Evolutionary conservation across 2,797 vertebrate genomes (phyloP), one percentile per base, ranked within the genome.

Genomic region (Gallinago stenura): DNA sequence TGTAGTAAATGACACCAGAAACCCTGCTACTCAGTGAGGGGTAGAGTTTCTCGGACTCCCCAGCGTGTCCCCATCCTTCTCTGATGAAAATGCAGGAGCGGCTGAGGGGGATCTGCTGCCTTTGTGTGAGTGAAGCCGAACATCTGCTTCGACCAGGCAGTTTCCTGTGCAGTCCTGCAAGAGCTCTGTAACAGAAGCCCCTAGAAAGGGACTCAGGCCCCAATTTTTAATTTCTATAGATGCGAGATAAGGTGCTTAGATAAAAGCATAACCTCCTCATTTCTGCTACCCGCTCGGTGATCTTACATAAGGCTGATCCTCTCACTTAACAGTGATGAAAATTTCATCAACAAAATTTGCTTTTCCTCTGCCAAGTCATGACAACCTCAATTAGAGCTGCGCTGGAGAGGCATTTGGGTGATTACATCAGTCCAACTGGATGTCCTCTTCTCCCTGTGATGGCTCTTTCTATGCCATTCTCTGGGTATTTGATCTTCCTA

Each of bases 291-390:
- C 17, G 2, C 16, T 93, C 68, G 17, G 73, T 90, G 62, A 87
- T 95, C 78, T 93, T 92, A 83, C 78, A 75, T 71, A 92, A 95
- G 12, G 3, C 53, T 48, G 76, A 87, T 90, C 31, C 26, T 94
- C 77, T 87, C 82, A 75, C 89, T 97, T 90, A 97, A 93, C 65
- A 89, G 37, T 56, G 73, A 93, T 91, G 91, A 95, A 92, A 95
- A 93, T 96, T 95, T 93, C 89, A 94, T 92, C 89, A 87, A 90
- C 57, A 73, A 91, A 94, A 97, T 95, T 96, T 95, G 88, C 50
- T 93, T 94, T 96, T 80, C 12, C 35, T 95, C 70, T 97, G 93
- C 96, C 93, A 97, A 96, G 88, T 93, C 95, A 96, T 97, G 91
- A 90, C 92, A 97, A 88, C 54, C 73, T 92, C 82, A 90, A 91